Evolutionary conservation across 2,113 vertebrate species (phyloP).

Genomic region (Natator depressus): DNA sequence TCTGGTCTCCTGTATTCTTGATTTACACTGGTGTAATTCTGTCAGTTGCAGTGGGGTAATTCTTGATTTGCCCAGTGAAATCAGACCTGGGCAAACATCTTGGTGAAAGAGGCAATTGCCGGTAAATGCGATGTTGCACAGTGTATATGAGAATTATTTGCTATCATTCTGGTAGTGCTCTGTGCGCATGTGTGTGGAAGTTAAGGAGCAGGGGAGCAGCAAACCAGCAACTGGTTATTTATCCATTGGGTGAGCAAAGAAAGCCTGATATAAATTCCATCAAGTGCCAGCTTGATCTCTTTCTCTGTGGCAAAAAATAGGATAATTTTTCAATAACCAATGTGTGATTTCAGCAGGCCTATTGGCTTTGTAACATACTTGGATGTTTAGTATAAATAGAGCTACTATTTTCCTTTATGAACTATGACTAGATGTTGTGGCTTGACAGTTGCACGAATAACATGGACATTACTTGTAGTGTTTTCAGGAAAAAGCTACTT

Average conservation of each 20-base stretch:
- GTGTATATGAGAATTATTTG: accelerated
- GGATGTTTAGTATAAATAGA: not conserved
- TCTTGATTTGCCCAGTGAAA: not conserved
- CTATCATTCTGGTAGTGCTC: accelerated
- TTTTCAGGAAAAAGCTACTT: not conserved
- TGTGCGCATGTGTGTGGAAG: accelerated
- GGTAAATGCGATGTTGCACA: not conserved
- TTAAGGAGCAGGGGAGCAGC: not conserved
- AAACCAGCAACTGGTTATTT: not conserved
- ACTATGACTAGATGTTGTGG: not conserved
- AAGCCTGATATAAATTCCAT: too few relatives aligned
- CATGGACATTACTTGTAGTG: not conserved
- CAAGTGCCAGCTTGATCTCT: not conserved
- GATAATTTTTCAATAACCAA: not conserved
- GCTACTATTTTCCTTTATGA: not conserved
- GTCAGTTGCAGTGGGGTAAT: not conserved
- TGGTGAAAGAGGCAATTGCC: not conserved
- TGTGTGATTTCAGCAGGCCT: not conserved
- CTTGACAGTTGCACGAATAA: not conserved
- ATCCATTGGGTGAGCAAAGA: not conserved
- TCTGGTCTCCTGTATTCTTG: not conserved
- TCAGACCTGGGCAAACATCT: not conserved
- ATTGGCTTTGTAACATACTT: not conserved
- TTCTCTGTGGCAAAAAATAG: not conserved
- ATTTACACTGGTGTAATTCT: accelerated